Evolutionary conservation across 1,140 invertebrate genomes (phyloP), one percentile per base, ranked within the genome.

Genomic region (Drosophila micromelanica): DNA sequence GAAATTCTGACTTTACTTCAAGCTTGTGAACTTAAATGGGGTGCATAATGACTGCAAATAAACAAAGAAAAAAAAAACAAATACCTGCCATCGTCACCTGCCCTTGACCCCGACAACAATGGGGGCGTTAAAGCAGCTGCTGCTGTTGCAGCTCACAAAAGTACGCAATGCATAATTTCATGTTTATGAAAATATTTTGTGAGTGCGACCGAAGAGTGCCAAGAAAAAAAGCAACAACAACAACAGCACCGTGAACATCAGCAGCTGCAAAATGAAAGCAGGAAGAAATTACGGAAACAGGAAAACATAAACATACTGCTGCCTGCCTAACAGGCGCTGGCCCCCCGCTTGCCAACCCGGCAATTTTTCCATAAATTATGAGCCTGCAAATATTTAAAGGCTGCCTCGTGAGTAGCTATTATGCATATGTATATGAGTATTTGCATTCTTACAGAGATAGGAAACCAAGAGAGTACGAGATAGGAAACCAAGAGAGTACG

Each of bases 281-380:
- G 81, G 78, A 85, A 86, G 82, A 85, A 87, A 81, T 87, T 87
- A 81, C 78, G 81, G 81, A 85, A 87, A 87, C 82, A 87, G 81
- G 78, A 85, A 81, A 87, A 87, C 82, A 87, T 85, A 85, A 85
- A 81, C 81, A 85, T 81, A 74, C 55, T 81, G 78, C 55, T 67
- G 48, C 23, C 73, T 76, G 69, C 61, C 61, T 68, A 55, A 49
- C 63, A 35, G 46, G 46, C 46, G 30, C 38, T 55, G 8, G n/a
- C n/a, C 42, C 35, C 43, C 40, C n/a, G 6, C 13, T 35, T 35
- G 62, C 45, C 72, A 79, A 48, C 7, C 23, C 40, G 43, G 52
- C 70, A 73, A 85, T 81, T 86, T 86, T 80, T 85, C 70, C 81
- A 87, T 85, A 87, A 85, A 85, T 85, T 85, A 85, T 85, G 78